A percentile compares a stretch with the other conserved stretches of the same genome.
Evolutionary conservation across 1,140 invertebrate genomes (phyloP).

Genomic region (Araneus ventricosus): DNA sequence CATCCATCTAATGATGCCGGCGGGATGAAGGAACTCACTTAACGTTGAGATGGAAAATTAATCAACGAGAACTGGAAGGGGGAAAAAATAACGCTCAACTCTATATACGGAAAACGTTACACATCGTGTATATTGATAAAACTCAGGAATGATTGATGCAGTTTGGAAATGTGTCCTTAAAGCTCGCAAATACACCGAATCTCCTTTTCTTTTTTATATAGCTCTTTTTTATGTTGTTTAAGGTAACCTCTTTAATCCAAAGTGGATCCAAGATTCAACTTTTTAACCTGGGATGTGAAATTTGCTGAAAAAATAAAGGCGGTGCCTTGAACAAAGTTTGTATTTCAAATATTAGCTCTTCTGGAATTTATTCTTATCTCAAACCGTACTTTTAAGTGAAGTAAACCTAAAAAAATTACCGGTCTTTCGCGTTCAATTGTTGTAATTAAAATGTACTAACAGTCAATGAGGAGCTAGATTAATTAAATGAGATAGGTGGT

Average conservation of each 20-base stretch:
- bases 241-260: not conserved
- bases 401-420: not conserved
- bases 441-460: not conserved
- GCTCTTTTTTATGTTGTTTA: not conserved
- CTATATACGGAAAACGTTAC: constrained; percentile 7
- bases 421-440: not conserved
- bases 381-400: not conserved
- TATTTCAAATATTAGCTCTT: not conserved
- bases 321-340: not conserved
- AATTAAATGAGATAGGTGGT: no score
- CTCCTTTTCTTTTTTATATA: not conserved
- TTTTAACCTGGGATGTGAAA: not conserved
- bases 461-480: no score
- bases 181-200: not conserved
- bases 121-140: not conserved
- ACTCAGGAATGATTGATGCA: constrained; percentile 12
- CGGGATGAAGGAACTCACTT: constrained; percentile 11
- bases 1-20: constrained; percentile 1
- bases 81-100: not conserved
- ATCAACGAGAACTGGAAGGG: not conserved
- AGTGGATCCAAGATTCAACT: not conserved
- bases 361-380: not conserved
- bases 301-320: not conserved
- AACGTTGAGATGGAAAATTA: constrained; percentile 29
- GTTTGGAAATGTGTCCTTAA: not conserved